Conservation (phyloP, 2,797 vertebrate species). For the Dromococcyx pavoninus region DNA sequence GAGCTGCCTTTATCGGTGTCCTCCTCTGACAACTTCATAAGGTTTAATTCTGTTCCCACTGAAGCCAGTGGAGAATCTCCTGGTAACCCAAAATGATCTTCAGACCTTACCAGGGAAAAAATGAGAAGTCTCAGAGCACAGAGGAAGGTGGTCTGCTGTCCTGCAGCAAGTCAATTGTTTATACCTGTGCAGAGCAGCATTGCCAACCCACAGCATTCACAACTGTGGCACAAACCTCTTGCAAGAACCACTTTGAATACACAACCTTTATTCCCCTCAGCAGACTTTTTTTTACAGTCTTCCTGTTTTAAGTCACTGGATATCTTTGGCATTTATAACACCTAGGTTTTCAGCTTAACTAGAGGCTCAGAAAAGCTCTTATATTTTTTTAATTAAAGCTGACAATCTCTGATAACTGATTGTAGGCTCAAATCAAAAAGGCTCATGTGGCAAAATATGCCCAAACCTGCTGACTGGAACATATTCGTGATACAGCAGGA, state of each 20-base stretch:
- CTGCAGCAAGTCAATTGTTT: background rate
- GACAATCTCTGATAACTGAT: background rate
- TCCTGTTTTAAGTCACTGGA: background rate
- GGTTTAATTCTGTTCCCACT: background rate
- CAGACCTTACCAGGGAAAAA: accelerated
- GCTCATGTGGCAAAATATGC: background rate
- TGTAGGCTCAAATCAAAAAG: background rate
- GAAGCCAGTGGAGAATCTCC: background rate
- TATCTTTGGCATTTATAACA: background rate
- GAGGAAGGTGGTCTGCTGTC: background rate
- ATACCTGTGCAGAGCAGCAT: accelerated
- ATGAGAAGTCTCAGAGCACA: background rate
- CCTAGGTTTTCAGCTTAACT: background rate
- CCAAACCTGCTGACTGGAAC: background rate
- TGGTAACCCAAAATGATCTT: background rate
- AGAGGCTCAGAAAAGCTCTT: background rate
- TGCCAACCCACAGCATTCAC: background rate
- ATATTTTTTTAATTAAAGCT: background rate
- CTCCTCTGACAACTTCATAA: background rate
- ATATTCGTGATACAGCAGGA: background rate
- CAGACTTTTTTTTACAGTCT: background rate
- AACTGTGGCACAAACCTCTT: background rate
- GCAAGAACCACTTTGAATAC: accelerated
- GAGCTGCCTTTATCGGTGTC: background rate
- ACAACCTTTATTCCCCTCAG: background rate